Evolutionary conservation across 2,797 vertebrate species (phyloP), one percentile per base, ranked within the genome.

Genomic region (Mormyrus hasselquistii): DNA sequence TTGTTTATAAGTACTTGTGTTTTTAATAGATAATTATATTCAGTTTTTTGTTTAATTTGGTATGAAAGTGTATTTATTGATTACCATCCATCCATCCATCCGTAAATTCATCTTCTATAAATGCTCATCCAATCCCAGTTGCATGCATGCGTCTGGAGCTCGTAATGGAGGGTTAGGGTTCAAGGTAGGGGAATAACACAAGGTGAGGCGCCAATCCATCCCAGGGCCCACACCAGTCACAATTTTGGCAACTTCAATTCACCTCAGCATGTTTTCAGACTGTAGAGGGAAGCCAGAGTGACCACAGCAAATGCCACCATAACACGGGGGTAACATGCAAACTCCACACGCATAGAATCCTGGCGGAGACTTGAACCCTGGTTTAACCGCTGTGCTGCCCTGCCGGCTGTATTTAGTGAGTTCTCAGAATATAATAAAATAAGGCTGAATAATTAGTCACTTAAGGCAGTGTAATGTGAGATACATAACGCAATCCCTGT

Each of bases 381-480:
- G 65, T 69, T 10, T 69, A 69, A 34, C 65, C 65, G 1, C 62
- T 69, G 25, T 34, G 10, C 62, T 34, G 25, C 10, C 1, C 62
- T 69, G 62, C 65, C 29, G 25, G 25, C 65, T 38, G 25, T 69
- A 69, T 34, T 69, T 69, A 69, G 65, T 34, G 65, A 69, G 12
- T 69, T 38, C 65, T 69, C 65, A 69, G 65, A 69, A 69, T 69
- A 69, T 69, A 69, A 69, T 69, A 69, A 69, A 69, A 69, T 69
- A 34, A 69, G 29, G 29, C 29, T 79, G 73, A 79, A 79, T 41
- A 79, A 44, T 41, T n/a, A 79, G 73, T 79, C 16, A 79, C 73
- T 79, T 79, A 79, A 44, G 65, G 73, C 73, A 79, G 38, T 79
- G 65, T 69, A 69, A 69, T 69, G 10, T 34, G 65, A 69, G 44